phyloP scores from a whole-genome alignment of 2,113 vertebrate species.

The Rana temporaria region DNA sequence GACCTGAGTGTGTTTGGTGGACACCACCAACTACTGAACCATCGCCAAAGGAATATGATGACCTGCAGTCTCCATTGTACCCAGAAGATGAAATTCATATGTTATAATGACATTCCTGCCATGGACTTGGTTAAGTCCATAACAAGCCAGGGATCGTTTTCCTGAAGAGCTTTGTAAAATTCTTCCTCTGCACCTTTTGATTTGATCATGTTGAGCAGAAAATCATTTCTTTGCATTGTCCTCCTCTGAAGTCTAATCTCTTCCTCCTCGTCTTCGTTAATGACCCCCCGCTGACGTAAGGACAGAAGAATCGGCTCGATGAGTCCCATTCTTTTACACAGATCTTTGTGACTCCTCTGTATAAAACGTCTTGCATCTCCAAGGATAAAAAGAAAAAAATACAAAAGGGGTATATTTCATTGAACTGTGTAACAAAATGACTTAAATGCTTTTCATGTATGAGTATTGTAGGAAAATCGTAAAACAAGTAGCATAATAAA shows the following conservation, averaged over 20 bases:
- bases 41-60: no score
- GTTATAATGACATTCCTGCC: no score
- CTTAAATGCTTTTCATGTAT: no score
- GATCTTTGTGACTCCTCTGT: not conserved
- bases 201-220: not conserved
- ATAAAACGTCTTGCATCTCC: not conserved
- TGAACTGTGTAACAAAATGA: no score
- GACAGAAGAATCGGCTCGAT: not conserved
- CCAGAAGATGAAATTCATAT: no score
- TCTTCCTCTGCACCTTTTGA: conserved; percentile 5
- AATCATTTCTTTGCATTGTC: not conserved
- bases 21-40: no score
- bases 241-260: not conserved
- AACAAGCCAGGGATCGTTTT: not conserved
- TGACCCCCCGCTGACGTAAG: not conserved
- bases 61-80: no score
- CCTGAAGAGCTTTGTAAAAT: not conserved
- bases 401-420: no score
- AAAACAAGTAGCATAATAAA: no score
- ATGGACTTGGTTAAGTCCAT: no score
- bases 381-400: not conserved
- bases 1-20: no score
- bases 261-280: not conserved
- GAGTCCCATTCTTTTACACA: not conserved
- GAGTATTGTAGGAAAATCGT: no score